A percentile compares a stretch with the other conserved stretches of the same genome.
These are phyloP conservation scores for Poeciliopsis turrubarensis DNA, from an alignment of 2,113 vertebrate genomes.

Conservation along the genomic window DNA sequence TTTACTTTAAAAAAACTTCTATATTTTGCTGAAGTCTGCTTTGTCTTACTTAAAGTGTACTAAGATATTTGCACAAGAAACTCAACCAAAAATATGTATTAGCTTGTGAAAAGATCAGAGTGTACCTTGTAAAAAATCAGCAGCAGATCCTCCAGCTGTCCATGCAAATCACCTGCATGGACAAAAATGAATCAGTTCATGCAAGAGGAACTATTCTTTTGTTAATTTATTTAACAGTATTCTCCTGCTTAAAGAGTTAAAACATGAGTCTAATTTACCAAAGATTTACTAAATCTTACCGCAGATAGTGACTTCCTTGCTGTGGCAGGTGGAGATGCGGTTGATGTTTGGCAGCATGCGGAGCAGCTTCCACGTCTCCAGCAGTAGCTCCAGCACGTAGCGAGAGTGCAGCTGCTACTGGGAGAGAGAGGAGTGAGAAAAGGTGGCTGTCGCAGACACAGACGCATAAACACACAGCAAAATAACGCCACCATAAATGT, in stretches of 20 bases:
- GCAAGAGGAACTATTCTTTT: background rate
- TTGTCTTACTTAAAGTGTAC: too few species aligned
- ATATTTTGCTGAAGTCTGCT: too few species aligned
- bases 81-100: background rate
- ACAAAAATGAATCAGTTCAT: background rate
- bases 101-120: background rate
- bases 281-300: conserved; percentile 74
- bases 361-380: conserved; percentile 88
- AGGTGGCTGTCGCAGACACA: background rate
- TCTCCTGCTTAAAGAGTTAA: background rate
- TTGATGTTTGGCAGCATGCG: conserved; percentile 91
- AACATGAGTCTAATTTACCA: background rate
- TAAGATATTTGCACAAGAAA: too few species aligned
- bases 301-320: conserved; percentile 93
- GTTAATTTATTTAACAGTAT: background rate
- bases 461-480: too few species aligned
- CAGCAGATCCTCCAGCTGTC: conserved; percentile 91
- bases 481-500: too few species aligned
- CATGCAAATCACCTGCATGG: conserved; percentile 89
- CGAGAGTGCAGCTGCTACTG: conserved; percentile 93
- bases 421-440: conserved; percentile 61
- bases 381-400: conserved; percentile 91
- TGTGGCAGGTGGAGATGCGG: conserved; percentile 89
- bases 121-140: conserved; percentile 87
- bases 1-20: too few species aligned